These are phyloP conservation scores for Chelonus insularis DNA, from an alignment of 1,140 invertebrate genomes.

Conservation along the genomic window DNA sequence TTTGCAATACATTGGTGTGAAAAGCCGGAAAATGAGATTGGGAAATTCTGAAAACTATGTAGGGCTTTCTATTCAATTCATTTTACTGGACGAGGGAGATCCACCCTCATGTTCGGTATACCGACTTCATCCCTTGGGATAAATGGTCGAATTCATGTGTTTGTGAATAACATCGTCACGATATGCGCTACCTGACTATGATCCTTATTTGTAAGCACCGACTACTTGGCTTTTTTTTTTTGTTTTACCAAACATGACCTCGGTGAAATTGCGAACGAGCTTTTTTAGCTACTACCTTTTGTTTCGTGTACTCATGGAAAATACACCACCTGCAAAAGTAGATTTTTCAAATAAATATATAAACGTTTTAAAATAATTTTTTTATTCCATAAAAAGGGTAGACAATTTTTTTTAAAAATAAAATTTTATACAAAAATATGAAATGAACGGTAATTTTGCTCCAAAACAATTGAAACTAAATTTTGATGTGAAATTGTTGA, in stretches of 20 bases:
- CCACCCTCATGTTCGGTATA: conserved; percentile 34
- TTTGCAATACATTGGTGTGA: not conserved
- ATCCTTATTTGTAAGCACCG: conserved; percentile 37
- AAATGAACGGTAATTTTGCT: no score
- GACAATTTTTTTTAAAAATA: no score
- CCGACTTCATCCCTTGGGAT: conserved; percentile 54
- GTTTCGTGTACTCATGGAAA: conserved; percentile 9
- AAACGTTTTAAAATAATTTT: no score
- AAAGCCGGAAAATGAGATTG: conserved; percentile 1
- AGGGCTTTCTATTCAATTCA: conserved; percentile 51
- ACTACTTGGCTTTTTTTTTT: conserved; percentile 33
- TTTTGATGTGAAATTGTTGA: no score
- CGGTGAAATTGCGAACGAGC: conserved; percentile 48
- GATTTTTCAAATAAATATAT: no score
- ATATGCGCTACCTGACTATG: conserved; percentile 44
- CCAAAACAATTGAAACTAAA: no score
- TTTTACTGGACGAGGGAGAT: conserved; percentile 52
- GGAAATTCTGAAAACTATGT: conserved; percentile 32
- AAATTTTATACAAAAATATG: no score
- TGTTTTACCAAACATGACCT: conserved; percentile 38
- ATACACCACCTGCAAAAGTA: no score
- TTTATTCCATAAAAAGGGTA: no score
- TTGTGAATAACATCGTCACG: conserved; percentile 55
- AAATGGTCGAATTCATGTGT: conserved; percentile 57
- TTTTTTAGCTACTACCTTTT: conserved; percentile 35